Conservation (phyloP, 2,797 vertebrate genomes). For the Morelia viridis region DNA sequence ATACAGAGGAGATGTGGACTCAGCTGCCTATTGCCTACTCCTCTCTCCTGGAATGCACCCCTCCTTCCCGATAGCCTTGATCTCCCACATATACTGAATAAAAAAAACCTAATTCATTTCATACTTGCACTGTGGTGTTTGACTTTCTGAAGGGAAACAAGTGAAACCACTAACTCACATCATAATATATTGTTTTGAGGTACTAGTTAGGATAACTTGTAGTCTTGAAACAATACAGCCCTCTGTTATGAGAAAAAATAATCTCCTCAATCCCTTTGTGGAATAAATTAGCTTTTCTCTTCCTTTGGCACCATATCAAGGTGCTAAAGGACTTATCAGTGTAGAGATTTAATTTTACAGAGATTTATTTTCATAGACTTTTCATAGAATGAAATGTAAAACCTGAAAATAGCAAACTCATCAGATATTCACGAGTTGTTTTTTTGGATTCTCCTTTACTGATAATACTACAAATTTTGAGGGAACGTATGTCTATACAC, state of each 20-base stretch:
- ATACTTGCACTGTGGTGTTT: slow-evolving; percentile 55
- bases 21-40: too few relatives aligned
- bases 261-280: slow-evolving; percentile 13
- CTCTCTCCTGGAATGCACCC: too few relatives aligned
- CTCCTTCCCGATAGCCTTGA: too few relatives aligned
- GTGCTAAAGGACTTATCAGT: not conserved
- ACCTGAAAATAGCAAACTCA: not conserved
- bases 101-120: slow-evolving; percentile 59
- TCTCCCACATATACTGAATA: slow-evolving; percentile 37
- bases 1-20: too few relatives aligned
- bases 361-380: not conserved
- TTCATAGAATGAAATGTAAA: not conserved
- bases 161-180: slow-evolving; percentile 60
- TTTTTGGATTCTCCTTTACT: not conserved
- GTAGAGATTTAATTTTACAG: not conserved
- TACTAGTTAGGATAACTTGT: slow-evolving; percentile 47
- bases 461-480: not conserved
- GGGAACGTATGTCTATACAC: not conserved
- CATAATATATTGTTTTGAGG: slow-evolving; percentile 56
- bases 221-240: slow-evolving; percentile 26
- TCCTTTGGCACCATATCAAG: not conserved
- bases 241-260: not conserved
- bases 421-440: not conserved
- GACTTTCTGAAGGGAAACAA: slow-evolving; percentile 54
- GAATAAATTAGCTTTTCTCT: not conserved